phyloP scores from a whole-genome alignment of 1,140 invertebrate genomes.

The Scaptomyza pallida region DNA sequence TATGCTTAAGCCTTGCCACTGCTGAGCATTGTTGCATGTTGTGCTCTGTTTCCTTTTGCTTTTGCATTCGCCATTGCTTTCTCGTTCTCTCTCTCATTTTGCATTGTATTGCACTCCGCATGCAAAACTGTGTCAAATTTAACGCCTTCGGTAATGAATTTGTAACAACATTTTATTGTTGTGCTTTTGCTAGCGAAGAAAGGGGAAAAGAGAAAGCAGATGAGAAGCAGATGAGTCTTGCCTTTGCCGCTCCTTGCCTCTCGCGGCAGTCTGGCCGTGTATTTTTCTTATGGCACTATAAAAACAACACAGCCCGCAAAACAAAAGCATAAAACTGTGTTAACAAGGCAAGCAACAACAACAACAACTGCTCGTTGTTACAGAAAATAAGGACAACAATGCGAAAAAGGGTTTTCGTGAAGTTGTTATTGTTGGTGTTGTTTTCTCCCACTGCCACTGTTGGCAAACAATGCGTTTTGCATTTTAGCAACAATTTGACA shows the following conservation, averaged over 20 bases:
- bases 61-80: constrained; percentile 19
- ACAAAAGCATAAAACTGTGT: constrained; percentile 82
- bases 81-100: constrained; percentile 5
- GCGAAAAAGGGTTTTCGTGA: constrained; percentile 25
- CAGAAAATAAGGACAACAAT: constrained; percentile 51
- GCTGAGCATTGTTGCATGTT: constrained; percentile 59
- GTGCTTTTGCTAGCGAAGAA: constrained; percentile 56
- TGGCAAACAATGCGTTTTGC: constrained; percentile 75
- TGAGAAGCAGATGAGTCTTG: constrained; percentile 28
- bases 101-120: constrained; percentile 40
- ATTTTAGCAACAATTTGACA: constrained; percentile 82
- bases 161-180: constrained; percentile 83
- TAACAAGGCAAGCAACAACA: constrained; percentile 62
- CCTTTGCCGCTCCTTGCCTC: not conserved
- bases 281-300: constrained; percentile 75
- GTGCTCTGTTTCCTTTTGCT: constrained; percentile 41
- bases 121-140: constrained; percentile 82
- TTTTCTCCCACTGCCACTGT: constrained; percentile 19
- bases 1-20: constrained; percentile 33
- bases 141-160: constrained; percentile 83
- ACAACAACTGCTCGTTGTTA: constrained; percentile 25
- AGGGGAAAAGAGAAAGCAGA: not conserved
- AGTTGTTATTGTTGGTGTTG: not conserved
- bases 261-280: constrained; percentile 42
- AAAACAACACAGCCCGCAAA: constrained; percentile 67